Conservation (phyloP, 1,140 invertebrate species). For the Dendroctonus ponderosae region DNA sequence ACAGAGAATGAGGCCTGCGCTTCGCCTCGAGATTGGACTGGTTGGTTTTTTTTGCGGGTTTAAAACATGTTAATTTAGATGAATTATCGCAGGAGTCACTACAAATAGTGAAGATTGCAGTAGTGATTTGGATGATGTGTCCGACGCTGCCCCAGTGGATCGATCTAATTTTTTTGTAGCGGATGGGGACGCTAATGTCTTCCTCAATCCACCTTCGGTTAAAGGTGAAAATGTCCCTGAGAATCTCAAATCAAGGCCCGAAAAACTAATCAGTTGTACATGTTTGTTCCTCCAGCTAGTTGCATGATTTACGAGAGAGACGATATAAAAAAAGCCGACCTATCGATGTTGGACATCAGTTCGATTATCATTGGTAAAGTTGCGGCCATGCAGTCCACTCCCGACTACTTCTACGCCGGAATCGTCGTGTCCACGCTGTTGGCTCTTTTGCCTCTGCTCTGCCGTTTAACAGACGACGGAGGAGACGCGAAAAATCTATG, state of each 20-base stretch:
- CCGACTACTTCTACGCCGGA: constrained; percentile 79
- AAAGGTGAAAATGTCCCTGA: constrained; percentile 70
- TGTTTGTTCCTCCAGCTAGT: constrained; percentile 66
- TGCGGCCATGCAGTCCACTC: constrained; percentile 76
- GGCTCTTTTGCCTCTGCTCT: constrained; percentile 55
- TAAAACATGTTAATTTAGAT: not conserved
- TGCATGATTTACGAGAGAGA: constrained; percentile 91
- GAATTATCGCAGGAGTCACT: constrained; percentile 63
- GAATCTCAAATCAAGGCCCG: constrained; percentile 2
- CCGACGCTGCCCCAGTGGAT: constrained; percentile 49
- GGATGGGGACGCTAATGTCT: constrained; percentile 73
- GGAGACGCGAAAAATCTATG: constrained; percentile 15
- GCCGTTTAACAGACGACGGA: constrained; percentile 19
- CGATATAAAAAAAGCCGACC: constrained; percentile 86
- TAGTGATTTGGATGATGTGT: constrained; percentile 65
- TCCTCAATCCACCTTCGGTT: constrained; percentile 72
- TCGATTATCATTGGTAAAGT: constrained; percentile 88
- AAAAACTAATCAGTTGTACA: constrained; percentile 5
- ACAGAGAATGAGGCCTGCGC: constrained; percentile 41
- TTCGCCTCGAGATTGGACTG: constrained; percentile 48
- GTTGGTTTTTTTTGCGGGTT: constrained; percentile 27
- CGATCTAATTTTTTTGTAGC: constrained; percentile 58
- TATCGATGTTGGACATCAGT: constrained; percentile 91
- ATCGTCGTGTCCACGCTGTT: constrained; percentile 58
- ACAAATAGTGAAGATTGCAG: constrained; percentile 84